Base-by-base conservation (phyloP, 2,888 invertebrate species). In the Elysia crispata region DNA sequence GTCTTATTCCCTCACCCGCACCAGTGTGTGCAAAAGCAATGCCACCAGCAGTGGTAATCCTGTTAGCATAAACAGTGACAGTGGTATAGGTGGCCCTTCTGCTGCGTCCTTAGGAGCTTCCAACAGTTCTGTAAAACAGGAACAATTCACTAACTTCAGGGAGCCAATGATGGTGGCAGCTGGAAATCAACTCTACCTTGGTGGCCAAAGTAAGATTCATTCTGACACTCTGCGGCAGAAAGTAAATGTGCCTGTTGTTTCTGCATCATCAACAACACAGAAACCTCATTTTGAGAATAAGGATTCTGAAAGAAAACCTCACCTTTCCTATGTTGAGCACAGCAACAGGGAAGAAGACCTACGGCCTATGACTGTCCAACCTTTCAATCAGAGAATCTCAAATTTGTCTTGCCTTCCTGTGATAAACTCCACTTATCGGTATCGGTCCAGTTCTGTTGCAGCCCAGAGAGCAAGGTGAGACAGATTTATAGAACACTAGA, bases 381-480 rank as follows among this genome's bases (percentile, higher is more conserved):
- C 94, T 0, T 94, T 94, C 90, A 94, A 94, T 89, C 94, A 94
- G 94, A 93, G 96, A 80, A 95, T 95, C 90, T 94, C 95, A 85
- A 96, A 95, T 69, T 93, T 96, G 84, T 94, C 95, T 88, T 95
- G 95, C 83, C 92, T 96, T 85, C 91, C 91, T 11, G 81, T 83
- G 1, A 86, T 87, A 33, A 88, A 86, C 74, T 88, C 91, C 54
- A 85, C 88, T 15, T 90, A 90, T 82, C 86, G 91, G 80, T 92
- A 92, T 84, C 86, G 92, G 67, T 89, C 92, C 11, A 92, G 92
- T 67, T 87, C 89, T 31, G 86, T 90, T 13, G 91, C 92, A 54
- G 88, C 92, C 67, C 91, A 91, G 79, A 88, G 92, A 84, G 92
- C 92, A 6, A 91, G 89, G 91, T 91, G 83, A 87, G 90, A 54